Conservation (phyloP, 2,113 vertebrate genomes). For the Clarias magur region DNA sequence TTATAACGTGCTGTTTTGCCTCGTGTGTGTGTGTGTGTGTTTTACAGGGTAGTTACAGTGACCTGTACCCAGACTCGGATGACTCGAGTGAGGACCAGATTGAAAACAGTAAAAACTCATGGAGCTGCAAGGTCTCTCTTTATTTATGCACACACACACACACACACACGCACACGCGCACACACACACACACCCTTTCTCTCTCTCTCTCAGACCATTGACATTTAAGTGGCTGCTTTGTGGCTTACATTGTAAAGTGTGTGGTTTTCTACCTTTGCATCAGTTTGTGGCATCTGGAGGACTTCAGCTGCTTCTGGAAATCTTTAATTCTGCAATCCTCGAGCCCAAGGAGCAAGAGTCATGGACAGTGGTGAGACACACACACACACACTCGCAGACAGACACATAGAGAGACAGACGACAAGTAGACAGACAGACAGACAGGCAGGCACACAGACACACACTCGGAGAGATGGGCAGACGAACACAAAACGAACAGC, state of each 20-base stretch:
- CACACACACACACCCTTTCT: not conserved
- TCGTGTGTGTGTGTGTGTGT: not conserved
- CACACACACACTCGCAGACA: not conserved
- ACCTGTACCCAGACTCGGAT: constrained; percentile 96
- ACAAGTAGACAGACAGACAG: too few species aligned
- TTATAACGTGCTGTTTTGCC: not conserved
- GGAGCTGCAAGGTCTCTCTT: constrained; percentile 93
- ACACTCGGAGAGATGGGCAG: not conserved
- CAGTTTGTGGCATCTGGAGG: constrained; percentile 97
- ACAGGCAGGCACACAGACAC: too few species aligned
- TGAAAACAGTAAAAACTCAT: constrained; percentile 98
- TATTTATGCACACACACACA: not conserved
- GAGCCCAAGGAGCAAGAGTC: constrained; percentile 96
- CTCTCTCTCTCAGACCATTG: not conserved
- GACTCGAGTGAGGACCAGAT: constrained; percentile 98
- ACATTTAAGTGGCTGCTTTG: not conserved
- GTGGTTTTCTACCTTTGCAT: not conserved
- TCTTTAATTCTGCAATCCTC: constrained; percentile 95
- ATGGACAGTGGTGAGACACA: constrained; percentile 90
- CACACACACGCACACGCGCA: too few species aligned
- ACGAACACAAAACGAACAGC: not conserved
- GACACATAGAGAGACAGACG: too few species aligned
- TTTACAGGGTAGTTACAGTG: constrained; percentile 93
- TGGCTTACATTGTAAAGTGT: not conserved
- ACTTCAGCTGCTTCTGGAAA: constrained; percentile 93